These are phyloP conservation scores for Scaptomyza montana DNA, from an alignment of 1,140 invertebrate genomes.

Conservation along the genomic window DNA sequence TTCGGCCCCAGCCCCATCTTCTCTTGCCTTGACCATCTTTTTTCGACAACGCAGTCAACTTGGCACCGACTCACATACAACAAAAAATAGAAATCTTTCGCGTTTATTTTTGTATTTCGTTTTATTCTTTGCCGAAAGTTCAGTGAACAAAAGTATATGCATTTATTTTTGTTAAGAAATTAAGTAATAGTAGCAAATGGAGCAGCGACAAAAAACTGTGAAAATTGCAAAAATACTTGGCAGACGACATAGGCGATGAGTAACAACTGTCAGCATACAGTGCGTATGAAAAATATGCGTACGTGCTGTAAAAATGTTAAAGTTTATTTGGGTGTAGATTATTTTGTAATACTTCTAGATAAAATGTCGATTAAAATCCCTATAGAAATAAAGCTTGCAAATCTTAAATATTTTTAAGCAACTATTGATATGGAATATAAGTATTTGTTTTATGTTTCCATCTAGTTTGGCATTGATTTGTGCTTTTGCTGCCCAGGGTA, in stretches of 20 bases:
- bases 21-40: slow-evolving; percentile 52
- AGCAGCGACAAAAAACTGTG: slow-evolving; percentile 27
- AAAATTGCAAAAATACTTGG: slow-evolving; percentile 23
- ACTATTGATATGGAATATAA: too few species aligned
- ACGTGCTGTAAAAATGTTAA: background rate
- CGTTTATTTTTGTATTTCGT: slow-evolving; percentile 20
- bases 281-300: slow-evolving; percentile 37
- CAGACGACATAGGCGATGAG: slow-evolving; percentile 59
- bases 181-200: slow-evolving; percentile 69
- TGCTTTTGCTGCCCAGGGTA: background rate
- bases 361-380: too few species aligned
- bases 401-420: too few species aligned
- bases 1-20: slow-evolving; percentile 13
- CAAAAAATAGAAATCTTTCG: slow-evolving; percentile 36
- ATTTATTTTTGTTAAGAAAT: slow-evolving; percentile 29
- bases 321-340: too few species aligned
- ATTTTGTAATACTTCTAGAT: too few species aligned
- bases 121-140: slow-evolving; percentile 47
- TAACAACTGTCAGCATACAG: slow-evolving; percentile 55
- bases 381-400: too few species aligned
- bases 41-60: slow-evolving; percentile 51
- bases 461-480: background rate
- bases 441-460: too few species aligned
- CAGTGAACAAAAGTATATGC: slow-evolving; percentile 46
- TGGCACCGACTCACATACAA: slow-evolving; percentile 43